Evolutionary conservation across 2,113 vertebrate species (phyloP).

Genomic region (Sinocyclocheilus grahami): DNA sequence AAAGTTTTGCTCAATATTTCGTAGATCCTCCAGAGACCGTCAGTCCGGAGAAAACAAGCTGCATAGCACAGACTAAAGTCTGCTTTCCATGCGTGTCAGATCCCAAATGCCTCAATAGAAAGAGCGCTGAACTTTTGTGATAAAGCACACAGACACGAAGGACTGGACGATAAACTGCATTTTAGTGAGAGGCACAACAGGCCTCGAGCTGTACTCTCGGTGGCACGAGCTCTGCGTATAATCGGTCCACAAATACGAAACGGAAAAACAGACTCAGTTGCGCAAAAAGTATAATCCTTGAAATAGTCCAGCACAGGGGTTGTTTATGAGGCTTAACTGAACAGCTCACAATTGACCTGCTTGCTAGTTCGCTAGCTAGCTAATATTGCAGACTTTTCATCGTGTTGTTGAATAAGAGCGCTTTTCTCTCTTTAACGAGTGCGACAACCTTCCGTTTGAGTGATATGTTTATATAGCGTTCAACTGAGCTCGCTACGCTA

Average conservation of each 20-base stretch:
- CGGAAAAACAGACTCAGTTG: neutral
- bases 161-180: neutral
- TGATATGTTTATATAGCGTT: neutral
- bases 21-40: neutral
- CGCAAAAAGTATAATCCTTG: neutral
- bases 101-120: neutral
- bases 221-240: neutral
- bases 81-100: neutral
- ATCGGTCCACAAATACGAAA: neutral
- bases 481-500: neutral
- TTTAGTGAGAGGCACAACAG: neutral
- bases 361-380: constrained; percentile 27
- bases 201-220: neutral
- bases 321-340: neutral
- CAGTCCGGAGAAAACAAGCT: neutral
- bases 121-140: neutral
- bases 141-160: neutral
- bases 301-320: neutral
- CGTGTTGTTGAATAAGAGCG: neutral
- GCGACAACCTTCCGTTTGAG: neutral
- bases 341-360: neutral
- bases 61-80: neutral
- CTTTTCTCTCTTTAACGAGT: neutral
- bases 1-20: neutral
- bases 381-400: constrained; percentile 10